phyloP scores from a whole-genome alignment of 2,797 vertebrate species.

The Poecilia wingei region DNA sequence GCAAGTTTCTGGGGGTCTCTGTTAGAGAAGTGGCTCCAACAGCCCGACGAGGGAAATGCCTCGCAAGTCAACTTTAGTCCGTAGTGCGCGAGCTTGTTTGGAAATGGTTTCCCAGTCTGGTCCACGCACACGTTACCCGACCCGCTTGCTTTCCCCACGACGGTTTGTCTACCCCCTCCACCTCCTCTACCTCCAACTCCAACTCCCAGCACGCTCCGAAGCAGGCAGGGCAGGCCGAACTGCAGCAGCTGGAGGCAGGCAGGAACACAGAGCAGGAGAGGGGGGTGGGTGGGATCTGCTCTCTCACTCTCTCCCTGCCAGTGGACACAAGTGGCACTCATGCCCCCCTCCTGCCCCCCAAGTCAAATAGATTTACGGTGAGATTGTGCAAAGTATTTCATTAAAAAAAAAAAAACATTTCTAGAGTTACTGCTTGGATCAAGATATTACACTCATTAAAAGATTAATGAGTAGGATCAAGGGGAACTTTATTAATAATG shows the following conservation, averaged over 20 bases:
- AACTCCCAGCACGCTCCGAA: conserved; percentile 63
- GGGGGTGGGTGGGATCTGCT: conserved; percentile 52
- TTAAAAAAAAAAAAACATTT: background rate
- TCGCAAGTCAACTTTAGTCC: conserved; percentile 9
- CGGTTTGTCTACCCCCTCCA: conserved; percentile 27
- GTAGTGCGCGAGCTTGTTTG: conserved; percentile 5
- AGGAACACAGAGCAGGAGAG: conserved; percentile 31
- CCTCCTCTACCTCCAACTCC: conserved; percentile 13
- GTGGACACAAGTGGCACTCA: conserved; percentile 64
- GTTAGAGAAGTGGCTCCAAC: conserved; percentile 22
- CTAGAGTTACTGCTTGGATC: background rate
- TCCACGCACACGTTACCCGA: conserved; percentile 15
- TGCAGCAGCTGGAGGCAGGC: conserved; percentile 38
- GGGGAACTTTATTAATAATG: background rate
- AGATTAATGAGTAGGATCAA: background rate
- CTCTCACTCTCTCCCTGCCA: conserved; percentile 24
- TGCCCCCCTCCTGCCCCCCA: background rate
- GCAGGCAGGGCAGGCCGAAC: conserved; percentile 49
- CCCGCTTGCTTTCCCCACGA: conserved; percentile 41
- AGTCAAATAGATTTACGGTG: background rate
- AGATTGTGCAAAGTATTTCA: background rate
- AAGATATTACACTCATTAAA: background rate
- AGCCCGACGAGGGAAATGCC: background rate
- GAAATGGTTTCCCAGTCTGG: conserved; percentile 50
- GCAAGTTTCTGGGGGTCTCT: conserved; percentile 54